Base-by-base conservation (phyloP, 1,140 invertebrate species). In the Anastatus disparis region DNA sequence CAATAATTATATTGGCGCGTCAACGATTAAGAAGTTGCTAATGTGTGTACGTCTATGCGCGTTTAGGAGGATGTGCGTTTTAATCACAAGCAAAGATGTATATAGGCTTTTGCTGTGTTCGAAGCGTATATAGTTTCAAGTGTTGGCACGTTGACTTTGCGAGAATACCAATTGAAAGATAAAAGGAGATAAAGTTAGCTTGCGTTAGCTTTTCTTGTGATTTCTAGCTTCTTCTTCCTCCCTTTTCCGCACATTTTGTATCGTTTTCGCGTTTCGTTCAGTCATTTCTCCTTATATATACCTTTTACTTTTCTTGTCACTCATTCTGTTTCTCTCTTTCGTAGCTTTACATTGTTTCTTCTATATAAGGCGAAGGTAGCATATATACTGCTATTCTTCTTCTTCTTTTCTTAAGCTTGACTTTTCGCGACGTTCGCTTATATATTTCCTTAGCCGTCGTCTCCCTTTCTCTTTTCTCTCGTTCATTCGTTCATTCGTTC, bases 141-240 rank as follows among this genome's bases (percentile, higher is more conserved):
- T 79, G n/a, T n/a, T n/a, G n/a, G 77, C 81, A 81, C 78, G 79
- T 78, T 76, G 78, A 77, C 76, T n/a, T 77, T 74, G 52, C 40
- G 76, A 76, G 77, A 82, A 84, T 79, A 80, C 76, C 79, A 82
- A 85, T 85, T 79, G 78, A 82, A 78, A 82, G 79, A 83, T 80
- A 82, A 82, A 82, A 83, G 78, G 76, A 73, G 76, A n/a, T n/a
- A 81, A 82, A 84, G 78, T 78, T 78, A 74, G 73, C 72, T 74
- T 58, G 68, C 13, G 48, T 38, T 17, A 2, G 8, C 22, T n/a
- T n/a, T n/a, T n/a, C n/a, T n/a, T n/a, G n/a, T n/a, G n/a, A n/a
- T n/a, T n/a, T n/a, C n/a, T n/a, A n/a, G n/a, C 40, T 9, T 29
- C 58, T 6, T 0, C 6, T 27, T 27, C 7, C 31, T 2, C 52